A percentile compares a stretch with the other conserved stretches of the same genome.
Conservation (phyloP, 2,113 vertebrate species). For the Cinclus mexicanus region DNA sequence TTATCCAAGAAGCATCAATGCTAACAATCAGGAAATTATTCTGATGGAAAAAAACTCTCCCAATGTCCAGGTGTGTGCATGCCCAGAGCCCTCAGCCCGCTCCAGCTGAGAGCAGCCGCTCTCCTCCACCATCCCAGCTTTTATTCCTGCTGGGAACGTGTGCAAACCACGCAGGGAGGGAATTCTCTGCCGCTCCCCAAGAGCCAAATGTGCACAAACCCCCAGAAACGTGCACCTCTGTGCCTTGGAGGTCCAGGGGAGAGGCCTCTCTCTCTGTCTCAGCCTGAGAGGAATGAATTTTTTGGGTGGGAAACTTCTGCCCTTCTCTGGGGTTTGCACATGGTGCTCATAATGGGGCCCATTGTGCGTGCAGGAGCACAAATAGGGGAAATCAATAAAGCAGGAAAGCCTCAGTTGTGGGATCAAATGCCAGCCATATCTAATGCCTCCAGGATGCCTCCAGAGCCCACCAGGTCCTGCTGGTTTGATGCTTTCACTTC, state of each 20-base stretch:
- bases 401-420: slow-evolving; percentile 28
- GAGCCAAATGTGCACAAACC: not conserved
- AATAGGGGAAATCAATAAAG: not conserved
- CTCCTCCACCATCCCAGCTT: not conserved
- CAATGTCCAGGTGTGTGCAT: not conserved
- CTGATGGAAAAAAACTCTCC: too few species aligned
- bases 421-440: slow-evolving; percentile 63
- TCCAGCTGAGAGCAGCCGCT: slow-evolving; percentile 33
- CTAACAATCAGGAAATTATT: not conserved
- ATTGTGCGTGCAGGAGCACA: not conserved
- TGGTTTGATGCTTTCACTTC: not conserved
- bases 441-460: slow-evolving; percentile 67
- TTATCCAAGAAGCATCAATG: accelerated
- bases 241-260: not conserved
- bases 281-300: not conserved
- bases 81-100: accelerated
- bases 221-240: not conserved
- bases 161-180: not conserved
- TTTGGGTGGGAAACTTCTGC: slow-evolving; percentile 57
- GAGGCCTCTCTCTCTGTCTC: not conserved
- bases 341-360: slow-evolving; percentile 30
- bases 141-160: not conserved
- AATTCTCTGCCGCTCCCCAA: not conserved
- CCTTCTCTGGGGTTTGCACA: not conserved
- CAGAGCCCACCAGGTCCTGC: slow-evolving; percentile 48